A percentile compares a stretch with the other conserved stretches of the same genome.
Evolutionary conservation across 2,888 invertebrate species (phyloP).

Genomic region (Sericinus montela): DNA sequence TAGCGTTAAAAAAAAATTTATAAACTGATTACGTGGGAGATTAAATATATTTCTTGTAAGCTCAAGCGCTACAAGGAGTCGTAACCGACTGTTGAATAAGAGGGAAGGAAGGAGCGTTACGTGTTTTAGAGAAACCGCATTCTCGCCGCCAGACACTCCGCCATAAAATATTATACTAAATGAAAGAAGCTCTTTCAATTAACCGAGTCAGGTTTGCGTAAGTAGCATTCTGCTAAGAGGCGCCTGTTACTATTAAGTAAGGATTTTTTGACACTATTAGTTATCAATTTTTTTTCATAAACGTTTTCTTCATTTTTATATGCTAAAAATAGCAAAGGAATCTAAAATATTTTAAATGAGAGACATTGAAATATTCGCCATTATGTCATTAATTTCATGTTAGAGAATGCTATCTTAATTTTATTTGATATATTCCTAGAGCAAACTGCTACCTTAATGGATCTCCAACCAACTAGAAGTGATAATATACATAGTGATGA

Average conservation of each 20-base stretch:
- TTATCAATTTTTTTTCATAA: no score
- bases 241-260: conserved; percentile 46
- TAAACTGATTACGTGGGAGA: conserved; percentile 62
- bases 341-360: no score
- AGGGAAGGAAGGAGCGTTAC: conserved; percentile 48
- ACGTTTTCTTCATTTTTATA: no score
- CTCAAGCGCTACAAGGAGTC: conserved; percentile 34
- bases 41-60: conserved; percentile 70
- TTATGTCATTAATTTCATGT: no score
- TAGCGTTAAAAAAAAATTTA: conserved; percentile 68
- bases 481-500: conserved; percentile 58
- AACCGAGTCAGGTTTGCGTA: conserved; percentile 69
- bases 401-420: conserved; percentile 54
- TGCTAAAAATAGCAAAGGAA: no score
- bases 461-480: conserved; percentile 66
- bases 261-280: no score
- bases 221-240: conserved; percentile 62
- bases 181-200: conserved; percentile 76
- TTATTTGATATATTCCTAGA: conserved; percentile 37
- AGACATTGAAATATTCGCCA: no score
- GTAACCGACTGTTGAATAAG: conserved; percentile 43
- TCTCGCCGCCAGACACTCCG: conserved; percentile 44
- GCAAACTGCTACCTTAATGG: conserved; percentile 44
- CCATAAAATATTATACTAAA: conserved; percentile 72
- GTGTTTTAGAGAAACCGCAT: conserved; percentile 50